Evolutionary conservation across 1,140 invertebrate species (phyloP).

Genomic region (Aphaenogaster floridana): DNA sequence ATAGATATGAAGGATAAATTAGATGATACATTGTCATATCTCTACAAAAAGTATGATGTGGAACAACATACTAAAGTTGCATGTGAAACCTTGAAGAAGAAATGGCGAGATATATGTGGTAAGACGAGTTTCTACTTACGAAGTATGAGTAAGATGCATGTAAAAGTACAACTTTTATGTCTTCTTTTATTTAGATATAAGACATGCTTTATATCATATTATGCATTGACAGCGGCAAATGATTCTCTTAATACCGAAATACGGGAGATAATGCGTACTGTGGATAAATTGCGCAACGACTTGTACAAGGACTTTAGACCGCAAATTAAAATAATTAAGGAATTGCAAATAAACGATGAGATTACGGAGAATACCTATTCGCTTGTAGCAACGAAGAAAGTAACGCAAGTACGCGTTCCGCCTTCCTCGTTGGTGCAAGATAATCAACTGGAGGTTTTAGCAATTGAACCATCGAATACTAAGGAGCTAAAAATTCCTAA

Average conservation of each 20-base stretch:
- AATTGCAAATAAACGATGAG: slow-evolving; percentile 80
- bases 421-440: slow-evolving; percentile 71
- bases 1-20: slow-evolving; percentile 79
- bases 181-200: slow-evolving; percentile 9
- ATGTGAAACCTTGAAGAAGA: slow-evolving; percentile 72
- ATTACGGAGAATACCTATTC: slow-evolving; percentile 58
- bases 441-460: slow-evolving; percentile 86
- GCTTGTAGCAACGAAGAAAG: slow-evolving; percentile 84
- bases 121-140: slow-evolving; percentile 35
- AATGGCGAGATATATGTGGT: slow-evolving; percentile 79
- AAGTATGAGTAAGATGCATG: background rate
- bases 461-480: slow-evolving; percentile 79
- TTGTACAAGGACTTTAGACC: slow-evolving; percentile 83
- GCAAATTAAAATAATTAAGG: slow-evolving; percentile 79
- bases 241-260: slow-evolving; percentile 77
- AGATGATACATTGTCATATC: slow-evolving; percentile 73
- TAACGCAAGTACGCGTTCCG: slow-evolving; percentile 79
- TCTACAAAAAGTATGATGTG: slow-evolving; percentile 82
- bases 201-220: background rate
- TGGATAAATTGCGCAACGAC: slow-evolving; percentile 80
- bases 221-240: slow-evolving; percentile 73
- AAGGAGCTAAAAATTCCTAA: slow-evolving; percentile 70
- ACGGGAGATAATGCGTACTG: slow-evolving; percentile 76
- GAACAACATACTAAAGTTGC: slow-evolving; percentile 81
- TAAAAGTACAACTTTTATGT: slow-evolving; percentile 15